phyloP scores from a whole-genome alignment of 2,797 vertebrate genomes.

The Avahi laniger region DNA sequence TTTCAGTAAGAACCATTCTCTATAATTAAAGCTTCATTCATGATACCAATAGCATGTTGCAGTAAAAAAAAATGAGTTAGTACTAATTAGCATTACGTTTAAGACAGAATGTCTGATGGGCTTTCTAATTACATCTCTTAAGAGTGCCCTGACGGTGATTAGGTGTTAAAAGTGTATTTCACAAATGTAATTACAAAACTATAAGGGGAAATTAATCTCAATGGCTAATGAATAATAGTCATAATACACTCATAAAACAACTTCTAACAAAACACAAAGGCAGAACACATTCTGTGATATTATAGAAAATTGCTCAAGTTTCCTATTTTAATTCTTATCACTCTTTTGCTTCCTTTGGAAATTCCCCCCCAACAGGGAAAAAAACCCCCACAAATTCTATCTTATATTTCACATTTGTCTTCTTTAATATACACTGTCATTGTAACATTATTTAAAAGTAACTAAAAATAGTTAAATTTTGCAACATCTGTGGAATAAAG shows the following conservation, averaged over 20 bases:
- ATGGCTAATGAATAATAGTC: not conserved
- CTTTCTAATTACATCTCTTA: slow-evolving; percentile 59
- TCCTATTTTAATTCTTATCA: not conserved
- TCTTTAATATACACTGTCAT: not conserved
- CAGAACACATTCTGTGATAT: not conserved
- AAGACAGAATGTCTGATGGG: slow-evolving; percentile 39
- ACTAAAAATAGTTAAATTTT: not conserved
- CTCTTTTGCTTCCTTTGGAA: slow-evolving; percentile 12
- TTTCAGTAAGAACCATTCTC: not conserved
- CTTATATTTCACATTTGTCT: not conserved
- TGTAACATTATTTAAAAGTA: not conserved
- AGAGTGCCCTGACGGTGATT: slow-evolving; percentile 36
- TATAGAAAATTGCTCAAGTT: not conserved
- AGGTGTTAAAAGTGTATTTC: slow-evolving; percentile 57
- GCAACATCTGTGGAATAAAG: slow-evolving; percentile 37
- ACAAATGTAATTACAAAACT: slow-evolving; percentile 57
- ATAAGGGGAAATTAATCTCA: slow-evolving; percentile 40
- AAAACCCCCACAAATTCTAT: not conserved
- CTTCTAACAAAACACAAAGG: not conserved
- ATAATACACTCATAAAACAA: slow-evolving; percentile 8
- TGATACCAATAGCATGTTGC: not conserved
- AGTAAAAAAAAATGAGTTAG: slow-evolving; percentile 6
- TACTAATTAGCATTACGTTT: slow-evolving; percentile 51
- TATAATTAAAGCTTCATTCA: slow-evolving; percentile 44
- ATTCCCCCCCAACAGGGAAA: not conserved